Percentiles rank a stretch among this genome's conserved stretches.
phyloP scores from a whole-genome alignment of 2,113 vertebrate species.

The Zapornia atra region DNA sequence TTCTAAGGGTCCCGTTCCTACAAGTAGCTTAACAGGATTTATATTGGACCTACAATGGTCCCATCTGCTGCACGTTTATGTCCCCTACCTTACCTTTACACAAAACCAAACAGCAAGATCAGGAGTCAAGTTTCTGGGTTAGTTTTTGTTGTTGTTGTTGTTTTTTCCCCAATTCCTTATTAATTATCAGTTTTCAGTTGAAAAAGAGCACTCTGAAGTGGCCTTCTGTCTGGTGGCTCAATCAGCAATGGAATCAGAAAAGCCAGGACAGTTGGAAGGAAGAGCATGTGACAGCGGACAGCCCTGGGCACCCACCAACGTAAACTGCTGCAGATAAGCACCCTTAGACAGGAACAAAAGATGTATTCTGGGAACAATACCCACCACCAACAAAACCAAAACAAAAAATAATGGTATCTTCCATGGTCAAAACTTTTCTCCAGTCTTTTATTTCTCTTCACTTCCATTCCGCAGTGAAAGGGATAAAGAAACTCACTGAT shows the following conservation, averaged over 20 bases:
- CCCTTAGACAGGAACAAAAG: background rate
- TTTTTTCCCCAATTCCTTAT: rapidly evolving
- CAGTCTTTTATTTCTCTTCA: background rate
- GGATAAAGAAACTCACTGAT: background rate
- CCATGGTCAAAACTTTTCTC: background rate
- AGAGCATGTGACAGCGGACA: background rate
- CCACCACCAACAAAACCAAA: background rate
- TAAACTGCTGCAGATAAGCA: background rate
- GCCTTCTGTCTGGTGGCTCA: background rate
- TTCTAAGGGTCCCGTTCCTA: background rate
- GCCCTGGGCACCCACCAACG: background rate
- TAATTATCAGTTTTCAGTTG: background rate
- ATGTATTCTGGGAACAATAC: no score
- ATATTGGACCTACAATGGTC: background rate
- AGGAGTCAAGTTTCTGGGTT: background rate
- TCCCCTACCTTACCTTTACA: background rate
- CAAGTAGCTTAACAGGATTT: background rate
- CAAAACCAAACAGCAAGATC: background rate
- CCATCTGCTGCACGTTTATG: background rate
- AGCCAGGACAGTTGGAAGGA: background rate
- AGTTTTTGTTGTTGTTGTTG: no score
- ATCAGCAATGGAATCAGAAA: background rate
- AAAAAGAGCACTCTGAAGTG: background rate
- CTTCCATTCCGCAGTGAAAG: background rate
- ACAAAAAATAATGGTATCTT: background rate